Base-by-base conservation (phyloP, 2,113 vertebrate species). In the Butastur rufipennis region DNA sequence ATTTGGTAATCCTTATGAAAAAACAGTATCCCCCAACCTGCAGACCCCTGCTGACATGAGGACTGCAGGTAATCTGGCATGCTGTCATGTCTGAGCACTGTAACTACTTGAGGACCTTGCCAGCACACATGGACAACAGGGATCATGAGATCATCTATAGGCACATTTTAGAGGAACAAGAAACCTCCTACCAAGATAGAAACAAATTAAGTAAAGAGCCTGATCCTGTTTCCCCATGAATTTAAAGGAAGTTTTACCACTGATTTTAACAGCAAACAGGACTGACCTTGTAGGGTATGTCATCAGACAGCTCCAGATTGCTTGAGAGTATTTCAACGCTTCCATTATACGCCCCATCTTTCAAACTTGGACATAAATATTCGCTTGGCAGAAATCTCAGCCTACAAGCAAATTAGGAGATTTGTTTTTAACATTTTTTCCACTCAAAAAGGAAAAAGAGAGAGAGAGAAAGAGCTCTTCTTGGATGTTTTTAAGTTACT, bases 281-380 rank as follows among this genome's bases (percentile, higher is more conserved):
- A 74, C 36, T 88, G 89, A 91, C 72, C 87, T 90, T 67, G 58
- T 34, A 94, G 32, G 32, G 48, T 70, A 58, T 66, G 73, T 81
- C 91, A 87, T 86, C 72, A 78, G 88, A 81, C 61, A 95, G 59
- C 63, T 83, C 67, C 1, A 8, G 34, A 62, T 53, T 85, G 58
- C 95, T 73, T 82, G 67, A 70, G 70, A 80, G 56, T 77, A 52
- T 92, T 91, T 97, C 81, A 95, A 40, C 89, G 77, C 73, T 95
- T 95, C 80, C 78, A 94, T 95, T 95, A 66, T 68, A 78, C 0
- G 4, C 45, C 65, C 70, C 79, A 18, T 93, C 82, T 95, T 96
- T 96, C 94, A 96, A 84, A 83, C 31, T 53, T 70, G 80, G 82
- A 79, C 78, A 56, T 93, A 96, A 97, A 92, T 91, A 92, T 53